Percentiles rank a stretch among this genome's conserved stretches.
These are phyloP conservation scores for Fopius arisanus DNA, from an alignment of 1,140 invertebrate genomes.

Conservation along the genomic window DNA sequence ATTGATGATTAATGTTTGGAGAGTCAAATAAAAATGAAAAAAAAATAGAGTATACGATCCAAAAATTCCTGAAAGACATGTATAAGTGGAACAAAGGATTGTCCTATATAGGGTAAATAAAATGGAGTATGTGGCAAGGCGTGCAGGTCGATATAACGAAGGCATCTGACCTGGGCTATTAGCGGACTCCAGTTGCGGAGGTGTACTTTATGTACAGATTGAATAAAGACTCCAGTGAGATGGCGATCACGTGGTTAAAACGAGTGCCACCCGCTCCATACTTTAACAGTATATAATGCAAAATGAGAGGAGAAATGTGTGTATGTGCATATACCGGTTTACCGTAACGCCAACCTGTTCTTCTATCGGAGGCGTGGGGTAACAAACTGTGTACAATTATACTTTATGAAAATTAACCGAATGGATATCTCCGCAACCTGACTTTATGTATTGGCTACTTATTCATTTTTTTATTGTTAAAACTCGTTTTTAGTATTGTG, in stretches of 20 bases:
- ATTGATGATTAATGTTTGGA: no score
- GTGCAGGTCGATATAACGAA: constrained; percentile 10
- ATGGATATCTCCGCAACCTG: neutral
- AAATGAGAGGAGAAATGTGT: neutral
- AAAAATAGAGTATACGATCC: no score
- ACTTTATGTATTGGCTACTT: neutral
- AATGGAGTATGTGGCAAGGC: neutral
- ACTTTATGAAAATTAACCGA: constrained; percentile 5
- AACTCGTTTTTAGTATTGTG: neutral
- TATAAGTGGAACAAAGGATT: neutral
- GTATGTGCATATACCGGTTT: constrained; percentile 26
- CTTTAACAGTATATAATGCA: neutral
- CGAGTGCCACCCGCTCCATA: neutral
- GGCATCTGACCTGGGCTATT: constrained; percentile 14
- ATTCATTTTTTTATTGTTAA: neutral
- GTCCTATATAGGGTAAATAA: neutral
- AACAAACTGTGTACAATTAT: constrained; percentile 1
- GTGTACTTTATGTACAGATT: neutral
- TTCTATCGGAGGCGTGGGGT: constrained; percentile 19
- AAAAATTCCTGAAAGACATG: no score
- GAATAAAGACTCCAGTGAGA: constrained; percentile 7
- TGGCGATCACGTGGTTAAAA: constrained; percentile 1
- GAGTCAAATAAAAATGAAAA: no score
- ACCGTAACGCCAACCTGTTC: constrained; percentile 31
- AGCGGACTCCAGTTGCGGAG: constrained; percentile 12